Percentiles rank a stretch among this genome's conserved stretches.
phyloP scores from a whole-genome alignment of 2,888 invertebrate genomes.

The Cheilosia urbana region DNA sequence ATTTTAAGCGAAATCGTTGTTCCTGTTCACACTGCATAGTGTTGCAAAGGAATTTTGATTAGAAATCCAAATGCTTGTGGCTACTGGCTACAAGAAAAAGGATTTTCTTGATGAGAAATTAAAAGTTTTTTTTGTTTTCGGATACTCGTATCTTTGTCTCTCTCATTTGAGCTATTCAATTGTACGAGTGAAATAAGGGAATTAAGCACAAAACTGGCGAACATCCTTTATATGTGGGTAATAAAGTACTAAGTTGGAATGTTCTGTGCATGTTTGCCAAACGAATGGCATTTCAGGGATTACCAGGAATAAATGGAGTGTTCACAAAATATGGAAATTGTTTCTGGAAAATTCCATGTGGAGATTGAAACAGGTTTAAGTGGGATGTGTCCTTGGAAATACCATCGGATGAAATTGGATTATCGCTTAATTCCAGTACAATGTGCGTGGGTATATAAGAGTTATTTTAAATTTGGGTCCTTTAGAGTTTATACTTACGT shows the following conservation, averaged over 20 bases:
- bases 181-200: slow-evolving; percentile 38
- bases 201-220: slow-evolving; percentile 1
- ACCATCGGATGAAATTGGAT: background rate
- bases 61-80: slow-evolving; percentile 63
- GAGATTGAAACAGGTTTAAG: slow-evolving; percentile 47
- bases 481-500: no score
- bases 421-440: background rate
- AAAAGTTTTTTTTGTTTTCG: slow-evolving; percentile 20
- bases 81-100: slow-evolving; percentile 38
- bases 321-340: slow-evolving; percentile 61
- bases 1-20: slow-evolving; percentile 47
- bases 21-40: slow-evolving; percentile 40
- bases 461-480: no score
- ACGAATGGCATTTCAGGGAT: slow-evolving; percentile 50
- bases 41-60: slow-evolving; percentile 69
- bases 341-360: slow-evolving; percentile 35
- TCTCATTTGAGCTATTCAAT: slow-evolving; percentile 31
- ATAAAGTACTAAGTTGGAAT: slow-evolving; percentile 42
- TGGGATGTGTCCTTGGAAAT: background rate
- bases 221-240: background rate
- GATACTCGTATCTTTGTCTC: background rate
- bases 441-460: no score
- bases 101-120: slow-evolving; percentile 63
- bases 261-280: slow-evolving; percentile 18
- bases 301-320: slow-evolving; percentile 55